Conservation (phyloP, 2,113 vertebrate genomes). For the Laticauda laticaudata region DNA sequence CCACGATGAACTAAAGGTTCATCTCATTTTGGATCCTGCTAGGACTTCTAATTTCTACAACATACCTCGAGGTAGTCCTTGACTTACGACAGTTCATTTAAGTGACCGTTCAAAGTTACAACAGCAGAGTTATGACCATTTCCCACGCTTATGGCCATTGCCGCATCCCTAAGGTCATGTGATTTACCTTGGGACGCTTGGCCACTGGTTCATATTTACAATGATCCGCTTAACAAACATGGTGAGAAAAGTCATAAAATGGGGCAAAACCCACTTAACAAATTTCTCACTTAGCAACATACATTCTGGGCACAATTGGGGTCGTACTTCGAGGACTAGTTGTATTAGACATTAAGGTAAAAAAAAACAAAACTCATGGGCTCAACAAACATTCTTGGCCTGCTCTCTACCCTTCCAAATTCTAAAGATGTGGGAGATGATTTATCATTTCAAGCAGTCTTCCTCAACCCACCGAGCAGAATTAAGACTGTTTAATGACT, state of each 20-base stretch:
- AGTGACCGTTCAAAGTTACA: background rate
- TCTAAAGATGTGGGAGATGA: background rate
- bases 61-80: background rate
- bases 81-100: background rate
- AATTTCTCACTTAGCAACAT: too few species aligned
- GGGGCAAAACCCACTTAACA: too few species aligned
- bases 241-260: too few species aligned
- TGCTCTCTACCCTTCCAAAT: background rate
- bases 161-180: background rate
- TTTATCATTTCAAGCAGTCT: constrained; percentile 24
- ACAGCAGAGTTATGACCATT: background rate
- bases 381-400: background rate
- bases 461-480: constrained; percentile 28
- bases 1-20: constrained; percentile 47
- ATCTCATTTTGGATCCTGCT: background rate
- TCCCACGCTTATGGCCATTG: background rate
- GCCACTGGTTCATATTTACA: background rate
- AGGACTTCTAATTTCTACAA: accelerated
- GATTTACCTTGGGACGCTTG: background rate
- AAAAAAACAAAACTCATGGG: background rate
- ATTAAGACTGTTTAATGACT: constrained; percentile 34
- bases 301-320: too few species aligned
- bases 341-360: background rate
- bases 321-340: too few species aligned
- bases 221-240: background rate